These are phyloP conservation scores for Rhinopomastus cyanomelas DNA, from an alignment of 2,113 vertebrate species.

Conservation along the genomic window DNA sequence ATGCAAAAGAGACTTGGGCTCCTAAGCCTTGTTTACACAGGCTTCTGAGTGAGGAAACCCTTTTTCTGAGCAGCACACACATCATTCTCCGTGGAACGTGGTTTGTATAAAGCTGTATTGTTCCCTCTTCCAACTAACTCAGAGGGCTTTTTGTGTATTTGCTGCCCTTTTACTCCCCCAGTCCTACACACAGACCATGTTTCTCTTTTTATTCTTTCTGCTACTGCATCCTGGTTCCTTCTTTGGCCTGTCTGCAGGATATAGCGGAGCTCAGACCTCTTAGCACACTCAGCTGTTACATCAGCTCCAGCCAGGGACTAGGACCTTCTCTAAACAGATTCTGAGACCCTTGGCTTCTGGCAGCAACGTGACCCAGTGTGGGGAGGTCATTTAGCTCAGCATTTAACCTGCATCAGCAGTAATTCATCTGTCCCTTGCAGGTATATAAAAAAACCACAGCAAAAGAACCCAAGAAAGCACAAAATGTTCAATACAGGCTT, in stretches of 20 bases:
- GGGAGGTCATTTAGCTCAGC: neutral
- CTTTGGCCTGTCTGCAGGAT: neutral
- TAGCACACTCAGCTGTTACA: fast-evolving
- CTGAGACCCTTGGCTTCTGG: neutral
- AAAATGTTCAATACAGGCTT: neutral
- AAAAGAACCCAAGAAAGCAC: neutral
- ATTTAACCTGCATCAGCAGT: neutral
- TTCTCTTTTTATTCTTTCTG: neutral
- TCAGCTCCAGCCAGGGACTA: neutral
- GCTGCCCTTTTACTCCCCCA: neutral
- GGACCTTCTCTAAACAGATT: neutral
- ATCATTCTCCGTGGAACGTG: neutral
- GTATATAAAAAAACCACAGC: neutral
- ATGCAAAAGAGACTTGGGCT: neutral
- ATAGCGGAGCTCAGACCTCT: neutral
- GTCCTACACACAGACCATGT: neutral
- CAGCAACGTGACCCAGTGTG: neutral
- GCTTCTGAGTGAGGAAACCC: neutral
- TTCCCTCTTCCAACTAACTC: neutral
- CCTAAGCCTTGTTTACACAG: neutral
- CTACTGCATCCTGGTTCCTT: neutral
- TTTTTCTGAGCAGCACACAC: neutral
- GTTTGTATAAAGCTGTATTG: slow-evolving; percentile 30
- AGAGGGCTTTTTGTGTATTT: neutral
- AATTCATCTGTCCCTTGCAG: neutral